Evolutionary conservation across 2,797 vertebrate genomes (phyloP), one percentile per base, ranked within the genome.

Genomic region (Semaprochilodus insignis): DNA sequence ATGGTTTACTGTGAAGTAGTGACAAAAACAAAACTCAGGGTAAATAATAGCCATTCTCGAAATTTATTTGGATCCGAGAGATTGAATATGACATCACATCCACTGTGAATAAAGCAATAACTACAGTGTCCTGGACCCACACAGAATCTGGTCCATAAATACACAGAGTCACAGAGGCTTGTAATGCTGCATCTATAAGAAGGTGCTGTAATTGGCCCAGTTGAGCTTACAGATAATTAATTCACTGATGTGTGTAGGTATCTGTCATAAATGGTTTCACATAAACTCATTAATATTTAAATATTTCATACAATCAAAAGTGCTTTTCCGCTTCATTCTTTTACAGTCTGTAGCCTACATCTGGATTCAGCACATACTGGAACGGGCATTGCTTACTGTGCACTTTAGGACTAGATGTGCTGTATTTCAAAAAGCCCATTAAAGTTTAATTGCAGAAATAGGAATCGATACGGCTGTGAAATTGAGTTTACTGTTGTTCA

Each of bases 351-450:
- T 70, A 19, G 16, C 63, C 63, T 34, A 34, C 63, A 66, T 27
- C 21, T 44, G 31, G 23, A 54, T 72, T 72, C 48, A 72, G 51
- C 70, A 72, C 70, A 54, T 83, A 51, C 71, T 0, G 83, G 74
- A 88, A 75, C 79, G 67, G 87, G 87, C 87, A 89, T 87, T 72
- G 87, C 82, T 82, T 77, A 88, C 88, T 88, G 90, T 85, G 85
- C 88, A 84, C 81, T 77, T 78, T 84, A 81, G 82, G 85, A 76
- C 79, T 77, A 44, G 77, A 71, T 11, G 8, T 48, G n/a, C 66
- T 40, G 21, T 40, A 67, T 67, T 54, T 77, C 70, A 77, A 66
- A 78, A 67, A 69, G 16, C 59, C n/a, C 76, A 59, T 69, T 70
- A 59, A 11, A 57, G 10, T 71, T 79, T 59, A 60, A 79, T 60